phyloP scores from a whole-genome alignment of 2,797 vertebrate genomes.

The Parambassis ranga region DNA sequence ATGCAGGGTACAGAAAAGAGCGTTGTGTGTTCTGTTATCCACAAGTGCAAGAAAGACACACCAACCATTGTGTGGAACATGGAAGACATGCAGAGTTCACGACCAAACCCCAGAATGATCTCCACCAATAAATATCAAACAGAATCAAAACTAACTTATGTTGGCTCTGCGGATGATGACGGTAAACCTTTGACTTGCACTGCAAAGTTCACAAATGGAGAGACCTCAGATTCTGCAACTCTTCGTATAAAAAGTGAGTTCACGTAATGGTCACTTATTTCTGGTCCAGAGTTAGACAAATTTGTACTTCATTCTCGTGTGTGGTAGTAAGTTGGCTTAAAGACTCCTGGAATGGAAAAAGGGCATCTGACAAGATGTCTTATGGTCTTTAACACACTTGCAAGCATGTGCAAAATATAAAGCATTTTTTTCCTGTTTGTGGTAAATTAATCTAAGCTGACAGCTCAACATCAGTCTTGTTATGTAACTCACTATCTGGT shows the following conservation, averaged over 20 bases:
- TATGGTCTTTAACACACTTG: no score
- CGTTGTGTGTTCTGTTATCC: conserved; percentile 57
- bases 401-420: no score
- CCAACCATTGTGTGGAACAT: conserved; percentile 66
- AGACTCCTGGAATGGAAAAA: no score
- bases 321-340: no score
- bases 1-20: conserved; percentile 56
- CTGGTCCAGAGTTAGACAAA: background rate
- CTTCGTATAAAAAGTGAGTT: conserved; percentile 62
- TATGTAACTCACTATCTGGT: background rate
- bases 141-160: conserved; percentile 58
- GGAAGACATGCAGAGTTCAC: conserved; percentile 42
- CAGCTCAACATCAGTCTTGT: background rate
- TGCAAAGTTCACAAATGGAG: conserved; percentile 31
- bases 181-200: conserved; percentile 60
- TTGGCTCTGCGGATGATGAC: conserved; percentile 50
- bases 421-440: no score
- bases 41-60: conserved; percentile 52
- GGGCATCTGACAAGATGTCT: no score
- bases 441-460: background rate
- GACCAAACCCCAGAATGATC: background rate
- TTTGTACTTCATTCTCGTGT: no score
- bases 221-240: conserved; percentile 23
- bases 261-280: background rate
- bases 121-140: background rate